Conservation (phyloP, 2,113 vertebrate species). For the Paracanthobrama guichenoti region DNA sequence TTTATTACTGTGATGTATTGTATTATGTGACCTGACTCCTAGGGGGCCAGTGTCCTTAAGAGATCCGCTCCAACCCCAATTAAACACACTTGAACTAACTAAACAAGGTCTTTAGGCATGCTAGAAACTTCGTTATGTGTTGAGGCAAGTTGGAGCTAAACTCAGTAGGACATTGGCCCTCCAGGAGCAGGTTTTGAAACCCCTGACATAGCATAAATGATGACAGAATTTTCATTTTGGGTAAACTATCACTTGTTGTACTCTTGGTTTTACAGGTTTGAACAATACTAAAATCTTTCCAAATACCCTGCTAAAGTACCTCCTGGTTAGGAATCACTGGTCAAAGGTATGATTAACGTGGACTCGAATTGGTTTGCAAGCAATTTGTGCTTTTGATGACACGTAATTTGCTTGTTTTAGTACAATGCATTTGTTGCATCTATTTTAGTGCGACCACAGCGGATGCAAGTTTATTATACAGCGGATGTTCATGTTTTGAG, state of each 20-base stretch:
- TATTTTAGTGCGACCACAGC: background rate
- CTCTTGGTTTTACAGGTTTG: background rate
- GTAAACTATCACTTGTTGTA: background rate
- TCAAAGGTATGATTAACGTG: background rate
- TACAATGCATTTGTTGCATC: background rate
- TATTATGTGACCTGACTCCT: no score
- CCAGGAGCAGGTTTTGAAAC: background rate
- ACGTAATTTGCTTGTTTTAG: background rate
- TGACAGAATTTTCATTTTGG: background rate
- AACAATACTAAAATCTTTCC: background rate
- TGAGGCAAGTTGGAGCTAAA: background rate
- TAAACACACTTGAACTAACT: background rate
- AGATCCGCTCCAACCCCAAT: background rate
- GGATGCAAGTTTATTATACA: background rate
- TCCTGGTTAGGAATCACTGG: background rate
- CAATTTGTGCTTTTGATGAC: background rate
- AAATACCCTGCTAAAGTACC: background rate
- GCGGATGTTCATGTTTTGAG: constrained; percentile 15
- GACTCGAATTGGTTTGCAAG: background rate
- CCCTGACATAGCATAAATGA: background rate
- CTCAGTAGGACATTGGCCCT: background rate
- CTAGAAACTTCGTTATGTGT: background rate
- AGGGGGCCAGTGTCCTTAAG: background rate
- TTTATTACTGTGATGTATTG: no score
- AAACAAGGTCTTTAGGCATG: background rate